Evolutionary conservation across 1,140 invertebrate species (phyloP), one percentile per base, ranked within the genome.

Genomic region (Eupristina koningsbergeri): DNA sequence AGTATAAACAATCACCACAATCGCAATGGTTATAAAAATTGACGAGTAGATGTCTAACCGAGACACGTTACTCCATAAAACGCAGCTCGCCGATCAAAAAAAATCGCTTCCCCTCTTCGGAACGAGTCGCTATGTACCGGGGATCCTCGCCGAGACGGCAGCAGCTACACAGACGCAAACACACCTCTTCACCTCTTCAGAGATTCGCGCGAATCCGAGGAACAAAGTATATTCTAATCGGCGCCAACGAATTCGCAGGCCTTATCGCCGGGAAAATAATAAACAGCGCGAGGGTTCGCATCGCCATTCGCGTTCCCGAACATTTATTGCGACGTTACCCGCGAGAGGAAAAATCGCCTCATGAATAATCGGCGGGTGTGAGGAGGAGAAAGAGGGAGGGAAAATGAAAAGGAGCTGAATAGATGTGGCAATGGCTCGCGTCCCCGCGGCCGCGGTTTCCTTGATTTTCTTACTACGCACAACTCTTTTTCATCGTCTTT

Each of bases 401-500:
- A 45, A 41, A 67, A 47, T 64, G 61, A 47, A 76, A 74, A 67
- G 73, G 50, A 64, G 73, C 34, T 47, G 53, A 82, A 76, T 64
- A 64, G 73, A 77, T 53, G 74, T 69, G 61, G 81, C 73, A 77
- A 83, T 83, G 36, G 36, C 50, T 81, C 3, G 80, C n/a, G 50
- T 15, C 41, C 39, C 80, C 31, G 61, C 45, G 36, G 15, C 9
- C 36, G 76, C 64, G 41, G 75, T 83, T 83, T 83, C 75, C 81
- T 58, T 73, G 63, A 83, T 83, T 83, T 61, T 75, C 74, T 71
- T 77, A 77, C 80, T 64, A 83, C 74, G 64, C 75, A 83, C 61
- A 67, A 73, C 63, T 78, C 64, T 83, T 83, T 79, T 83, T 61
- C 50, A 69, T 83, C 81, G 64, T 83, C 81, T 83, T 79, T 78